Conservation (phyloP, 1,140 invertebrate genomes). For the Tetramorium alpestre region DNA sequence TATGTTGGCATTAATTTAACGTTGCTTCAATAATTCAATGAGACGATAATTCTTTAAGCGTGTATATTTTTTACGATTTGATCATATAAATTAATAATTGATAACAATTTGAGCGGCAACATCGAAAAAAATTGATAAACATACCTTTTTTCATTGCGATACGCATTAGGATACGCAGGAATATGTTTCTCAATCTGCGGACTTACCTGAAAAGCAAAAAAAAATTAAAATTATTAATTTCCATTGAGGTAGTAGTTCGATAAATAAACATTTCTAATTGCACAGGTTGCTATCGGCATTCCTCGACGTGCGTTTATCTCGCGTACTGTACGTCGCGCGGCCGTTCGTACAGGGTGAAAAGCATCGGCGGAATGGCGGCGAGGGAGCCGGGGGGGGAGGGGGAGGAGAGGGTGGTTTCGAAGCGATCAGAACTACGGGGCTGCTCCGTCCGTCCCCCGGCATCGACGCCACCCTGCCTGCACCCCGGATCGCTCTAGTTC, state of each 20-base stretch:
- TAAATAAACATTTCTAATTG: neutral
- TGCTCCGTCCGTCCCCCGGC: conserved; percentile 48
- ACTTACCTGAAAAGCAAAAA: neutral
- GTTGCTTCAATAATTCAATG: neutral
- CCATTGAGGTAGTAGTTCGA: too few relatives aligned
- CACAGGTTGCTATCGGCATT: neutral
- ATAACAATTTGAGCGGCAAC: neutral
- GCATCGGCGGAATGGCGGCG: neutral
- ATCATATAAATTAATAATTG: neutral
- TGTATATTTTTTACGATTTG: neutral
- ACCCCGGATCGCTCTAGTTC: conserved; percentile 54
- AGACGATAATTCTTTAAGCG: neutral
- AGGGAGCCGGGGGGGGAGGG: neutral
- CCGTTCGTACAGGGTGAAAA: conserved; percentile 15
- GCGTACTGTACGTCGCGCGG: conserved; percentile 28
- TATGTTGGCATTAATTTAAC: neutral
- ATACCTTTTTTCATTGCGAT: neutral
- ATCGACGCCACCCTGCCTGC: conserved; percentile 48
- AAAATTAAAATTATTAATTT: neutral
- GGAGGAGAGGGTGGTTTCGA: conserved; percentile 7
- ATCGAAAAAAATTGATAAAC: neutral
- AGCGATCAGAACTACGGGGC: conserved; percentile 60
- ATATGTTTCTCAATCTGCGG: neutral
- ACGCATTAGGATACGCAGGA: too few relatives aligned
- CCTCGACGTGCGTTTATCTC: conserved; percentile 11